Evolutionary conservation across 2,113 vertebrate genomes (phyloP), one percentile per base, ranked within the genome.

Genomic region (Cynoglossus semilaevis): DNA sequence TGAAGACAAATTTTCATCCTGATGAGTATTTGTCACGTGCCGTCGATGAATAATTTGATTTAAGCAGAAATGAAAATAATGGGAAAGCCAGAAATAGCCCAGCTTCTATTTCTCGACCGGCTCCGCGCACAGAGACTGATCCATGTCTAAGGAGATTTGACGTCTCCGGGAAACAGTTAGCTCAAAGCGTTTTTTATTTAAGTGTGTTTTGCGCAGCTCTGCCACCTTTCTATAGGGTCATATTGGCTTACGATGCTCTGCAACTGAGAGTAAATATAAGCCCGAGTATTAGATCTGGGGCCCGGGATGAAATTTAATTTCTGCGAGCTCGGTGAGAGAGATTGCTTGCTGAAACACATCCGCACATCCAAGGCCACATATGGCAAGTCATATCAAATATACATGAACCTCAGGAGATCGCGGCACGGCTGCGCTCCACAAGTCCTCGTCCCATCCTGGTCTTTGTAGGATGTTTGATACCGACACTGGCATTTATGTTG

Each of bases 241-340:
- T 85, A 85, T 85, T 85, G 61, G 72, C 66, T 86, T 75, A 73
- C 72, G 76, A 83, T 79, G 72, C 77, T 68, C 76, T 72, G 82
- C 72, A 76, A 82, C 80, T 79, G 84, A 77, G 84, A 83, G 84
- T 88, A 87, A 87, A 88, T 88, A 87, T 71, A 79, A 82, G 76
- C 70, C 61, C 55, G 82, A 83, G 79, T 85, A 86, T 88, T 87
- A 87, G 80, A 82, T 88, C 81, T 85, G 77, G 70, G 72, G 67
- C 56, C 67, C 47, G 64, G 79, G 82, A 84, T 85, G 79, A 84
- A 88, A 88, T 88, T 82, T 80, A 81, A 86, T 88, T 88, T 88
- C 72, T 77, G 40, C 18, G 44, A 74, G 74, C 80, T 76, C 66
- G 70, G 71, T 60, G 67, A 66, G 70, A 68, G 70, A 79, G 74